phyloP scores from a whole-genome alignment of 2,888 invertebrate species.

The Anticlea derivata region DNA sequence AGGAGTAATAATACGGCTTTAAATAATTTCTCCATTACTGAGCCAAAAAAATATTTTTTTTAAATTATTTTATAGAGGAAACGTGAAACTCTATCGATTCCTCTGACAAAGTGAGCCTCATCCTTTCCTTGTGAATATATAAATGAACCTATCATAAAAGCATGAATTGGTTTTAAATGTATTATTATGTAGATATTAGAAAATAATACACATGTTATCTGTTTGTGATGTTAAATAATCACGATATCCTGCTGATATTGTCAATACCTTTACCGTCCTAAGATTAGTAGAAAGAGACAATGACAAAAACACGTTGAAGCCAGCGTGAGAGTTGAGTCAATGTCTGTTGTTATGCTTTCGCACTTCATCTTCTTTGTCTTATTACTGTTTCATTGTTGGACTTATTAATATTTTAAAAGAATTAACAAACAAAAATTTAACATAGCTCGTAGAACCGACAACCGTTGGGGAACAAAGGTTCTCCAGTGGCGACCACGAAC shows the following conservation, averaged over 20 bases:
- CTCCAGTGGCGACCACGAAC: too few relatives aligned
- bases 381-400: too few relatives aligned
- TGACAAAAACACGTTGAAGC: too few relatives aligned
- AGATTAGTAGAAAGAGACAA: background rate
- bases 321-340: too few relatives aligned
- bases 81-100: background rate
- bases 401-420: too few relatives aligned
- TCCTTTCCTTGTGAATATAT: background rate
- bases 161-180: background rate
- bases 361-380: too few relatives aligned
- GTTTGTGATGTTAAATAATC: conserved; percentile 1
- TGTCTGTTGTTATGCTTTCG: too few relatives aligned
- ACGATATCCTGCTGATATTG: background rate
- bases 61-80: background rate
- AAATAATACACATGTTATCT: background rate
- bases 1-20: background rate
- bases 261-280: too few relatives aligned
- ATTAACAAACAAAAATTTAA: too few relatives aligned
- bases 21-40: conserved; percentile 3
- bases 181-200: too few relatives aligned
- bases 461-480: too few relatives aligned
- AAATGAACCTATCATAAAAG: background rate
- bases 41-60: background rate
- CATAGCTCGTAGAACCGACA: too few relatives aligned
- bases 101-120: background rate